Conservation (phyloP, 2,113 vertebrate genomes). For the Neogobius melanostomus region DNA sequence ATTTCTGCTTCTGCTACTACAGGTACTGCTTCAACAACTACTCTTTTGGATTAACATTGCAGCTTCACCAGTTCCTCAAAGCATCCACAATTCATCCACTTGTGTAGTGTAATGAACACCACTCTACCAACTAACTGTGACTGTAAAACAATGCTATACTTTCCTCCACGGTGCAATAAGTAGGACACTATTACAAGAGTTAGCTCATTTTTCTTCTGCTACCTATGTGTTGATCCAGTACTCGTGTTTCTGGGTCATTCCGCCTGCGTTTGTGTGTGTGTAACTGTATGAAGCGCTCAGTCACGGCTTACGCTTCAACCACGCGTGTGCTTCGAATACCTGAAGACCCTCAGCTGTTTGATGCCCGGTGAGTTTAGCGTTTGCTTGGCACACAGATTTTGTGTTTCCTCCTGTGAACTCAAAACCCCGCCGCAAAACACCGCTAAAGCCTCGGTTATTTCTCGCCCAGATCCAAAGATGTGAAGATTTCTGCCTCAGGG, state of each 20-base stretch:
- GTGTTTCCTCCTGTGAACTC: background rate
- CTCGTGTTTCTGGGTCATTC: slow-evolving; percentile 52
- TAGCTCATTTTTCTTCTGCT: slow-evolving; percentile 6
- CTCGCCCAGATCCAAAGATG: slow-evolving; percentile 21
- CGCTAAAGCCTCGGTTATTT: slow-evolving; percentile 12
- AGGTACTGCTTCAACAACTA: background rate
- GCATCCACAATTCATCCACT: no score
- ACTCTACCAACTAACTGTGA: no score
- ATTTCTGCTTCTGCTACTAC: no score
- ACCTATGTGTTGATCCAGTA: slow-evolving; percentile 36
- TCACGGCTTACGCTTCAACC: slow-evolving; percentile 32
- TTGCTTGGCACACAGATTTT: background rate
- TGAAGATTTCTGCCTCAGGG: slow-evolving; percentile 26
- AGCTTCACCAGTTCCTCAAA: no score
- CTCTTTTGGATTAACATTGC: background rate
- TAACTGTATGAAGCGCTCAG: slow-evolving; percentile 18
- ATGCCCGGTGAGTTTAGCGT: slow-evolving; percentile 24
- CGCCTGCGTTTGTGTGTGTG: slow-evolving; percentile 39
- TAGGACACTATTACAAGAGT: slow-evolving; percentile 8
- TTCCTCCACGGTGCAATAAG: background rate
- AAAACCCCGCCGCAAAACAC: background rate
- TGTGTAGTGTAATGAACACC: no score
- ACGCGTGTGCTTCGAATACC: slow-evolving; percentile 14
- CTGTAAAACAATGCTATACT: background rate
- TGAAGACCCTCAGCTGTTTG: slow-evolving; percentile 9